Conservation (phyloP, 2,888 invertebrate species). For the Slavum lentiscoides region DNA sequence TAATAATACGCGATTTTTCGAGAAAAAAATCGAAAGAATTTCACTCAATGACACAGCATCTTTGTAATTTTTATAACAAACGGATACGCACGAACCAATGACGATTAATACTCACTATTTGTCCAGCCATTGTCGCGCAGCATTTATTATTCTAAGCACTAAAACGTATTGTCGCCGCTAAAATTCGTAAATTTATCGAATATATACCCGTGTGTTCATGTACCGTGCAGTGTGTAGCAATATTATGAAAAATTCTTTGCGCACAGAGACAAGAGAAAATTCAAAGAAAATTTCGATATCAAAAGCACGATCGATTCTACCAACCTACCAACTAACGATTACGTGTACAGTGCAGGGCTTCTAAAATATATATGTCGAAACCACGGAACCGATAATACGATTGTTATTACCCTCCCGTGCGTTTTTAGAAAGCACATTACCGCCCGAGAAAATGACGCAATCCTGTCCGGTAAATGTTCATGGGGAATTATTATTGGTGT, state of each 20-base stretch:
- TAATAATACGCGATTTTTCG: not conserved
- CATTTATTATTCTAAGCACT: constrained; percentile 31
- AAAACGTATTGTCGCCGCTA: not conserved
- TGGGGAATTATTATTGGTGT: not conserved
- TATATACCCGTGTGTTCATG: no score
- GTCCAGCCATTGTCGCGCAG: constrained; percentile 37
- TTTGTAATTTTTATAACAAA: constrained; percentile 15
- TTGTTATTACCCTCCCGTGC: constrained; percentile 8
- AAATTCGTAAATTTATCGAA: constrained; percentile 8
- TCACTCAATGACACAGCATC: constrained; percentile 42
- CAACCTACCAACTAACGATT: constrained; percentile 51
- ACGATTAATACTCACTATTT: constrained; percentile 38
- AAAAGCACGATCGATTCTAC: constrained; percentile 41
- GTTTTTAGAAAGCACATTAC: not conserved
- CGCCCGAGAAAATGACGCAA: not conserved
- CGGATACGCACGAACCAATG: not conserved
- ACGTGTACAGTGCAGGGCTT: constrained; percentile 47
- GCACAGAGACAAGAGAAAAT: constrained; percentile 41
- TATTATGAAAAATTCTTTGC: not conserved
- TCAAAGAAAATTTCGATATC: constrained; percentile 51
- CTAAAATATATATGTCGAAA: constrained; percentile 7
- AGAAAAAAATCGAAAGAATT: not conserved
- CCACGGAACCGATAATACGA: not conserved
- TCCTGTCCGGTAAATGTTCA: not conserved
- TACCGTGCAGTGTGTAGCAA: not conserved